These are phyloP conservation scores for Oreochromis spilurus DNA, from an alignment of 2,113 vertebrate genomes.

Conservation along the genomic window DNA sequence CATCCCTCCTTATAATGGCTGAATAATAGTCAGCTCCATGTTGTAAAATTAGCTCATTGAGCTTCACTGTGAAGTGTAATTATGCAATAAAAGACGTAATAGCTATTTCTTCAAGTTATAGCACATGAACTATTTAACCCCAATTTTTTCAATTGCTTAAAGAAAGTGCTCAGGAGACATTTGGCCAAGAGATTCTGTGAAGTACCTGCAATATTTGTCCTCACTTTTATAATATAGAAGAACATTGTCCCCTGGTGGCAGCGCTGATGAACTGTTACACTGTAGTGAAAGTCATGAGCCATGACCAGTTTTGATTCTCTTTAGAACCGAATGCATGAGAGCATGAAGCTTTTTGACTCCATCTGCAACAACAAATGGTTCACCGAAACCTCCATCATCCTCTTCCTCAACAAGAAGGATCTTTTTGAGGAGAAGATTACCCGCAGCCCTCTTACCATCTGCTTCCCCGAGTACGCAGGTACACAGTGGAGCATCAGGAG, in stretches of 20 bases:
- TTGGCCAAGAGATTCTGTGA: background rate
- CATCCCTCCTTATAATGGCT: background rate
- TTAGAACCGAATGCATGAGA: slow-evolving; percentile 98
- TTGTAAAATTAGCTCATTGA: background rate
- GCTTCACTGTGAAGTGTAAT: background rate
- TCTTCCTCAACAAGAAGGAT: slow-evolving; percentile 99
- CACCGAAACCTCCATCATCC: slow-evolving; percentile 98
- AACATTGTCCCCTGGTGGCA: slow-evolving; percentile 53
- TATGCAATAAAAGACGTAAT: background rate
- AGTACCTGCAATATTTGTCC: background rate
- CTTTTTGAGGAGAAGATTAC: slow-evolving; percentile 98
- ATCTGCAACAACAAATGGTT: slow-evolving; percentile 99
- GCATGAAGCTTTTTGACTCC: slow-evolving; percentile 99
- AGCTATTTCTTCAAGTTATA: background rate
- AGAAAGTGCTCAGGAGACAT: background rate
- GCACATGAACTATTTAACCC: slow-evolving; percentile 5
- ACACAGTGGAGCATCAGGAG: background rate
- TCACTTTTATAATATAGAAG: background rate
- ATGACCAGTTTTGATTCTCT: background rate
- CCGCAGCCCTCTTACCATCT: slow-evolving; percentile 90
- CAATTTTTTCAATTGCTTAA: background rate
- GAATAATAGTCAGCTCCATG: background rate
- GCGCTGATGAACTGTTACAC: background rate
- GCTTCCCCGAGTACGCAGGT: slow-evolving; percentile 96
- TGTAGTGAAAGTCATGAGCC: background rate